A percentile compares a stretch with the other conserved stretches of the same genome.
phyloP scores from a whole-genome alignment of 2,113 vertebrate genomes.

The Ophthalmolycus amberensis region DNA sequence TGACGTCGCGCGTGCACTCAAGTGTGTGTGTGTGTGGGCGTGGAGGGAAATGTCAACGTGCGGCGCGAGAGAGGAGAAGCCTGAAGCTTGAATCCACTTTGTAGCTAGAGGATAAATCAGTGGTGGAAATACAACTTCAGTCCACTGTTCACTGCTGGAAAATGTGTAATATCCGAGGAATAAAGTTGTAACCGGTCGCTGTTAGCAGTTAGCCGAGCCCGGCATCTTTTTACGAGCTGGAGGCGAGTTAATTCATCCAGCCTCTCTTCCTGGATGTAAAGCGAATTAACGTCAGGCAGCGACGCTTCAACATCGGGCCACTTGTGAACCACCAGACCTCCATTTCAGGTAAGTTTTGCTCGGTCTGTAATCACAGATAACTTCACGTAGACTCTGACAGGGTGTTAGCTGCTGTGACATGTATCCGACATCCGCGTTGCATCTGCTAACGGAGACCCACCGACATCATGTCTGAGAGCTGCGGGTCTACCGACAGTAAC shows the following conservation, averaged over 20 bases:
- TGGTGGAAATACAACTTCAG: slow-evolving; percentile 19
- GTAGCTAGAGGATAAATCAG: slow-evolving; percentile 7
- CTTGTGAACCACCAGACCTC: slow-evolving; percentile 48
- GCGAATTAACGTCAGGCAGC: slow-evolving; percentile 12
- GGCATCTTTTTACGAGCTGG: background rate
- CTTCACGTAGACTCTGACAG: slow-evolving; percentile 11
- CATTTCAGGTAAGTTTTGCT: slow-evolving; percentile 69
- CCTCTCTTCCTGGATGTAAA: slow-evolving; percentile 69
- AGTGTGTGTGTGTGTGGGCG: slow-evolving; percentile 51
- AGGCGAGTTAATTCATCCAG: slow-evolving; percentile 22
- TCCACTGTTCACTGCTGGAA: background rate
- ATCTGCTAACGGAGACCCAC: background rate
- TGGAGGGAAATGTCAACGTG: slow-evolving; percentile 65
- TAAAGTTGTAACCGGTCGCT: slow-evolving; percentile 34
- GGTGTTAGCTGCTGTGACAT: slow-evolving; percentile 12
- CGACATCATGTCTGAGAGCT: slow-evolving; percentile 4
- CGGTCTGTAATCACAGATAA: background rate
- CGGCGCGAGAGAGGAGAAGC: slow-evolving; percentile 39
- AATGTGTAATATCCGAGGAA: background rate
- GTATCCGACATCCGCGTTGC: slow-evolving; percentile 9
- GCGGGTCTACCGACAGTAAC: background rate
- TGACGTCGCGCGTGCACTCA: slow-evolving; percentile 59
- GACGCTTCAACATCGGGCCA: slow-evolving; percentile 32
- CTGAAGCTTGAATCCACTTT: slow-evolving; percentile 27
- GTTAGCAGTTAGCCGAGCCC: background rate